Evolutionary conservation across 30 jellyfish, hydroid and myxozoan species (phyloP).

Genomic region (Chrysaora quinquecirrha): DNA sequence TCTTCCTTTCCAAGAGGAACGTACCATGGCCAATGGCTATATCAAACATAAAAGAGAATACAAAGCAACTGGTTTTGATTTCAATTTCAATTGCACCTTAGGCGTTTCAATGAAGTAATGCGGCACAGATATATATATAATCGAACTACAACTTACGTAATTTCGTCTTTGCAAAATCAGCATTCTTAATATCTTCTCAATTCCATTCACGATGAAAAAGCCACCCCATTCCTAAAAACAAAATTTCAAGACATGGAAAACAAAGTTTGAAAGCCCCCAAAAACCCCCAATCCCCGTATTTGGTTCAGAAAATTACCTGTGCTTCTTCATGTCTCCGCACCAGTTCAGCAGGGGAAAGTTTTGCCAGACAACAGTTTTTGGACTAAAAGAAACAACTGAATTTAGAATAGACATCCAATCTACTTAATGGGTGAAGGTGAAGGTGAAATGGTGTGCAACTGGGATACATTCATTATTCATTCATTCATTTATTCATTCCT

Average conservation of each 20-base stretch:
- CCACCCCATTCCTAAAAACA: slow-evolving; percentile 91
- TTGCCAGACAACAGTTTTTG: slow-evolving; percentile 82
- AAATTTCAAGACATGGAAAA: slow-evolving; percentile 88
- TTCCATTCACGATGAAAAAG: slow-evolving; percentile 91
- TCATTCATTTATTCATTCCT: no score
- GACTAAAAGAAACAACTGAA: slow-evolving; percentile 58
- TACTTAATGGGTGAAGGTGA: no score
- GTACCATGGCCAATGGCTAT: slow-evolving; percentile 96
- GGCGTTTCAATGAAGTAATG: not conserved
- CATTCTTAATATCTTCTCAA: slow-evolving; percentile 91
- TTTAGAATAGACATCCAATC: no score
- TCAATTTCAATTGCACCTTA: not conserved
- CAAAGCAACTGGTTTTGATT: not conserved
- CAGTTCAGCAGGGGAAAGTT: slow-evolving; percentile 76
- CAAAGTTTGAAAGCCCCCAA: not conserved
- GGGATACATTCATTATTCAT: no score
- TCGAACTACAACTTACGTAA: slow-evolving; percentile 67
- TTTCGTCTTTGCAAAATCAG: slow-evolving; percentile 91
- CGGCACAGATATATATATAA: not conserved
- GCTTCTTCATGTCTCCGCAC: slow-evolving; percentile 94
- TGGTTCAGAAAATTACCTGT: slow-evolving; percentile 49
- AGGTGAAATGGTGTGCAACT: no score
- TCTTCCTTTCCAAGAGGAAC: slow-evolving; percentile 92
- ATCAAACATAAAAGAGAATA: not conserved
- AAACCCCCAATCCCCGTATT: slow-evolving; percentile 75